Evolutionary conservation across 1,140 invertebrate species (phyloP).

Genomic region (Drosophila oshimai): DNA sequence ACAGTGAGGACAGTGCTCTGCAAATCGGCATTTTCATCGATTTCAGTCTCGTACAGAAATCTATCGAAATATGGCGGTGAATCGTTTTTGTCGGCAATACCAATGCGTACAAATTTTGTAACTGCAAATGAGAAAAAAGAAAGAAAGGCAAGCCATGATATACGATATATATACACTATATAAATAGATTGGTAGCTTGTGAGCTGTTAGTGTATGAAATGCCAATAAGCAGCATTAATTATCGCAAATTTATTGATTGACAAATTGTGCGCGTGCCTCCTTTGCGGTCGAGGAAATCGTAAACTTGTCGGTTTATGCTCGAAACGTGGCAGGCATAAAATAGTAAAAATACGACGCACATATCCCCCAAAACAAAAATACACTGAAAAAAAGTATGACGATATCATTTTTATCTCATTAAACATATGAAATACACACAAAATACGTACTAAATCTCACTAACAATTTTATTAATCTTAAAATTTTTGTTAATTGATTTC

Average conservation of each 20-base stretch:
- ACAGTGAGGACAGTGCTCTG: constrained; percentile 87
- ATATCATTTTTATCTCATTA: too few relatives aligned
- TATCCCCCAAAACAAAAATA: background rate
- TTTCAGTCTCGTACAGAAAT: constrained; percentile 87
- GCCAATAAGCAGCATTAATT: constrained; percentile 79
- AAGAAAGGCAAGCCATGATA: constrained; percentile 32
- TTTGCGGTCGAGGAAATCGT: constrained; percentile 46
- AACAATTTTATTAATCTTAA: too few relatives aligned
- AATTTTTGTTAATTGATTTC: too few relatives aligned
- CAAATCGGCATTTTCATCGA: constrained; percentile 88
- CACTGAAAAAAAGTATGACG: background rate
- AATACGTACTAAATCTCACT: too few relatives aligned
- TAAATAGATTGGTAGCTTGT: constrained; percentile 22
- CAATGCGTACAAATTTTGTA: constrained; percentile 84
- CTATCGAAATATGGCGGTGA: constrained; percentile 89
- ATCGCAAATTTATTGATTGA: constrained; percentile 78
- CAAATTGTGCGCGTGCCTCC: constrained; percentile 71
- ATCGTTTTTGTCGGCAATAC: constrained; percentile 87
- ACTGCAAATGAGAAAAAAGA: constrained; percentile 81
- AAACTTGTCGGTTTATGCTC: constrained; percentile 63
- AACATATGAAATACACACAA: too few relatives aligned
- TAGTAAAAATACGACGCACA: background rate
- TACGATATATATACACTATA: constrained; percentile 38
- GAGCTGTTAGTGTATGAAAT: constrained; percentile 60
- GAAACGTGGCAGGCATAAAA: constrained; percentile 73